Base-by-base conservation (phyloP, 2,797 vertebrate species). In the Tinamus major region DNA sequence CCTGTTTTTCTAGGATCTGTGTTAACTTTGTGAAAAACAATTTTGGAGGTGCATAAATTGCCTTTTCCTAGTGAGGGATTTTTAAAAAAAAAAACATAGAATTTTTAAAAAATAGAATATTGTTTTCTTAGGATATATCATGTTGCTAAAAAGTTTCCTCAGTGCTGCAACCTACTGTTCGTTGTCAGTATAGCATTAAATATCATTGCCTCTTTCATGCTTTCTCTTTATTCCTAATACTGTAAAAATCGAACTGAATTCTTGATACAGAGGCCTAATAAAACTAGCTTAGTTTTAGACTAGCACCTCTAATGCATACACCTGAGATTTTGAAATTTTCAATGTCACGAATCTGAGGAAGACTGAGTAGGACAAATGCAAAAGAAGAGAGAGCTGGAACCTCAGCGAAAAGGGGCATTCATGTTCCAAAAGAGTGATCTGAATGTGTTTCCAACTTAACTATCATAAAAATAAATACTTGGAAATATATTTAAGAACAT, bases 141-240 rank as follows among this genome's bases (percentile, higher is more conserved):
- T 1, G 10, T 39, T 26, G 37, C 49, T 69, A 11, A 70, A 75
- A 72, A 5, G 6, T 33, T 29, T 94, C 62, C 87, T 89, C 83
- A 78, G 18, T 42, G 62, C 94, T 88, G 94, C 80, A 58, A 62
- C 88, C 94, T 94, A 21, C 85, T 11, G 90, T 86, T 72, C 77
- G 5, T 13, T 26, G 31, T 26, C 70, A 26, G 88, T 37, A 90
- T 49, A 62, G 70, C 8, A 2, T 12, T 55, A 58, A 79, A 44
- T 9, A 65, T 26, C 55, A 9, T 37, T 9, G 27, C 7, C 16
- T 12, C 53, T 64, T 15, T 80, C 11, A 2, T 8, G n/a, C 18
- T 42, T 7, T 1, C 56, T 63, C 53, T 67, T 12, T 8, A n/a
- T n/a, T 31, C 18, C 71, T 56, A n/a, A 27, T 17, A 42, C 24